Evolutionary conservation across 1,140 invertebrate species (phyloP), one percentile per base, ranked within the genome.

Genomic region (Drosophila varians): DNA sequence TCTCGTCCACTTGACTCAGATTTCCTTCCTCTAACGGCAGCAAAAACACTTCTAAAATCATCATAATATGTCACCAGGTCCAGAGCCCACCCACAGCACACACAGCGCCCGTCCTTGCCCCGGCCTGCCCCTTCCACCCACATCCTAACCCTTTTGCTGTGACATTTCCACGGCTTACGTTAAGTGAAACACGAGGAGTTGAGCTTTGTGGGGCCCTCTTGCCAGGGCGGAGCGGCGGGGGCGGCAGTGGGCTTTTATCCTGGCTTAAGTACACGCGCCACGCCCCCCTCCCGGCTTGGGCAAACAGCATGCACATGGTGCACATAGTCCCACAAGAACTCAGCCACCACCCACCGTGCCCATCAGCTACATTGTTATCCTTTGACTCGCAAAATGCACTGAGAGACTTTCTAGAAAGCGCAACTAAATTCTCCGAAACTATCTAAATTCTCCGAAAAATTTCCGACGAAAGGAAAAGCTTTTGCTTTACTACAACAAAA

Each of bases 141-240:
- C 8, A 1, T 2, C 40, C 14, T 14, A 12, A 4, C 43, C n/a
- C 21, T 46, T 46, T 46, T 14, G 45, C 45, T 25, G 45, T 7
- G 12, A 26, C 45, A 47, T 14, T 47, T 26, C 19, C 19, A 4
- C 18, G 60, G 45, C 62, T 66, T 52, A 65, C 60, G 36, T 23
- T 66, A 65, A 52, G 34, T 65, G 58, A 65, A 65, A 49, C 62
- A 65, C 62, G 58, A 65, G 36, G 26, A 65, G 62, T 65, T 49
- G 25, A 28, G 34, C 60, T 66, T 43, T 65, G 57, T 42, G 28
- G 57, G 1, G 14, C 12, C 57, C 43, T 40, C 28, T 28, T 21
- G 21, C 18, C 7, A 0, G 40, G 16, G 16, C 14, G 19, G 18
- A 11, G n/a, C 11, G 19, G 54, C 16, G n/a, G n/a, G 48, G 19